Evolutionary conservation across 2,113 vertebrate genomes (phyloP), one percentile per base, ranked within the genome.

Genomic region (Chlamydotis undulata): DNA sequence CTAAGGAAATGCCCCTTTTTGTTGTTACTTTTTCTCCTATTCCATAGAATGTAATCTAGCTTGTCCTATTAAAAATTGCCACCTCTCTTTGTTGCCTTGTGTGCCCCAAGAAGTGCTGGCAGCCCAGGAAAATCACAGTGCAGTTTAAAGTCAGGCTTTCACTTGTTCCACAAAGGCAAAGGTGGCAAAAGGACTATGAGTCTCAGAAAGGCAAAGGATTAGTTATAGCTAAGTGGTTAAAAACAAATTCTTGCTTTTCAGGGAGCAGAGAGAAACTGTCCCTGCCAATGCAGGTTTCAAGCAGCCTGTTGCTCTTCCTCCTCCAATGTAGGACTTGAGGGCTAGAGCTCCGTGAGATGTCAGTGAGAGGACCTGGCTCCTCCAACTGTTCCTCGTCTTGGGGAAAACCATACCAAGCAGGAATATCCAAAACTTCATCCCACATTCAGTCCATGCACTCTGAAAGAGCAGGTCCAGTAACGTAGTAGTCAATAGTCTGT

Each of bases 341-440:
- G 4, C n/a, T 74, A 14, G 17, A 63, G 23, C 13, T 91, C 78
- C n/a, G 55, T 83, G 25, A 77, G 63, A 8, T 17, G 9, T 35
- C 0, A 0, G 7, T 60, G 26, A 35, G 33, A 86, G 29, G 23
- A 43, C 21, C 33, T 74, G 41, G 8, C 14, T 89, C 19, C 8
- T 93, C 29, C 18, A 65, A 2, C 13, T 1, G 0, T 39, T 57
- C 68, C 55, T 92, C 21, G 6, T 56, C 16, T 37, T 37, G 29
- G 16, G 14, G 43, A 37, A 86, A 88, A 8, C 0, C 14, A 6
- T 39, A 28, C 23, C 19, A 47, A 41, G 22, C 10, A 37, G 23
- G 33, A 68, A 77, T 26, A 12, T 43, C 35, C 41, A 52, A 55
- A 83, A 53, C 59, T 65, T 78, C 14, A 24, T 49, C 47, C 45